Base-by-base conservation (phyloP, 2,888 invertebrate species). In the Drosophila rellima region DNA sequence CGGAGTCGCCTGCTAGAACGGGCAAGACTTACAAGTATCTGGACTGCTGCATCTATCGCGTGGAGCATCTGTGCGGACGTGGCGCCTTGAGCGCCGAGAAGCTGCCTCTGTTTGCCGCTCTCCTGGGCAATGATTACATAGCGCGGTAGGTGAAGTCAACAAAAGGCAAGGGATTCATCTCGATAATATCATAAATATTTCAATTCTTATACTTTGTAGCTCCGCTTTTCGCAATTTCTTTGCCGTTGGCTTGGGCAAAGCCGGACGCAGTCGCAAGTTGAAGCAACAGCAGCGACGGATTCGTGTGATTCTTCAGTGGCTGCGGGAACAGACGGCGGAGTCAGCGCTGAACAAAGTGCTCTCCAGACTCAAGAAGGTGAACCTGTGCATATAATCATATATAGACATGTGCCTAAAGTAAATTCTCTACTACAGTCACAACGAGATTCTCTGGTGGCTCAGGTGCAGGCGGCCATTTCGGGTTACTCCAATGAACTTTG, bases 121-220 rank as follows among this genome's bases (percentile, higher is more conserved):
- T 98, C 35, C 93, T 98, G 7, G 98, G 98, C 1, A 98, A 98
- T 93, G 98, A 98, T 92, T 98, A 96, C 92, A 95, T 98, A 8
- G 94, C 95, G 39, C 94, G 94, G 76, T 78, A 6, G 23, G 56
- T 17, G n/a, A 2, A 4, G 35, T 8, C 3, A 31, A 2, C 2
- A 8, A 17, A 8, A 17, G 1, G 13, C 3, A 2, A 4, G 13
- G 31, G 13, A 29, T 13, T 2, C 31, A 18, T 15, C 7, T 18
- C 11, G 23, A 31, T 39, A 44, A 2, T 7, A 26, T 26, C 26
- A 7, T 0, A 2, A 20, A 20, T 2, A 8, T 0, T 29, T 11
- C 20, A 6, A 18, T 17, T 26, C 8, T 17, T 5, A 13, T 13
- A 1, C 10, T 11, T 31, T 42, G 0, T 17, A 76, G 76, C 65